These are phyloP conservation scores for Marmota flaviventris DNA, from an alignment of 2,113 vertebrate species.

Conservation along the genomic window DNA sequence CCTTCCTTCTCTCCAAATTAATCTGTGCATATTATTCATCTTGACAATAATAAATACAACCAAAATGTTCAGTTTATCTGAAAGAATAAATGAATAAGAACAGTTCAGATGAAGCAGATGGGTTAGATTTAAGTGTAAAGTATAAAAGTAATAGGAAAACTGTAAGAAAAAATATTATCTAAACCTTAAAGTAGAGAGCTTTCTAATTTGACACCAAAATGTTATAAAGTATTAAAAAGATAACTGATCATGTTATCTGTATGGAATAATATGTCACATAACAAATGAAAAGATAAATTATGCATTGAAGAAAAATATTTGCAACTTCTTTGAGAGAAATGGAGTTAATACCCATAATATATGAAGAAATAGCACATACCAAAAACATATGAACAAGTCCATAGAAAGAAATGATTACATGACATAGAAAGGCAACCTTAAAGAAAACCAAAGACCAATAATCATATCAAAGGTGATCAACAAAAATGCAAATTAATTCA, in stretches of 20 bases:
- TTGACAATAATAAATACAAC: not conserved
- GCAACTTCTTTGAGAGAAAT: not conserved
- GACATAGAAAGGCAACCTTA: not conserved
- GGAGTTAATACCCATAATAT: not conserved
- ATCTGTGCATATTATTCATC: conserved; percentile 16
- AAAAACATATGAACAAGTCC: not conserved
- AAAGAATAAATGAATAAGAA: not conserved
- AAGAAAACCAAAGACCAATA: not conserved
- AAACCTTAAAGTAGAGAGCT: not conserved
- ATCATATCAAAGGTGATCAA: not conserved
- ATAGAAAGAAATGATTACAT: not conserved
- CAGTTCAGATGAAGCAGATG: not conserved
- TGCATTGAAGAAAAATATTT: not conserved
- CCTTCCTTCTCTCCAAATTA: not conserved
- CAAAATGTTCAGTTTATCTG: conserved; percentile 16
- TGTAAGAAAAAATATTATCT: not conserved
- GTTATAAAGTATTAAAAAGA: not conserved
- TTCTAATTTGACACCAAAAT: not conserved
- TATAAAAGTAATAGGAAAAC: not conserved
- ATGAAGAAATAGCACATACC: not conserved
- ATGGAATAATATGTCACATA: not conserved
- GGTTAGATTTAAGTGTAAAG: conserved; percentile 38
- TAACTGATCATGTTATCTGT: not conserved
- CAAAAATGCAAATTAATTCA: not conserved
- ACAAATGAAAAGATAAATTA: conserved; percentile 8